phyloP scores from a whole-genome alignment of 2,113 vertebrate species.

The human region DNA sequence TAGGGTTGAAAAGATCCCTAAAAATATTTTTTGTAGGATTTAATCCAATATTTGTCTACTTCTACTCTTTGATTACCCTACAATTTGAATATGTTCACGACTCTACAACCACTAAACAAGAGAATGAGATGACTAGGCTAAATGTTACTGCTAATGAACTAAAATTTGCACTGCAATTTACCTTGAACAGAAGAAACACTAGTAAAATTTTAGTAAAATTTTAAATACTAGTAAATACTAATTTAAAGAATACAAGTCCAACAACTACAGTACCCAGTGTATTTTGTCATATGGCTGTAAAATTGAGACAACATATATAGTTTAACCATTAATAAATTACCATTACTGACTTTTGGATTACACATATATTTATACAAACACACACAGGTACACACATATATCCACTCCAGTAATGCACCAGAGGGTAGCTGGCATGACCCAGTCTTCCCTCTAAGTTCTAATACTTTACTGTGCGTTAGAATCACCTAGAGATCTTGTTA shows the following conservation, averaged over 20 bases:
- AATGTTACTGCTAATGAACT: conserved; percentile 31
- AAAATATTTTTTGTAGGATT: not conserved
- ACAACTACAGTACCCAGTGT: not conserved
- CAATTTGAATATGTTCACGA: conserved; percentile 31
- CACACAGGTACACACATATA: conserved; percentile 17
- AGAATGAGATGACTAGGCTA: conserved; percentile 14
- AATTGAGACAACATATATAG: conserved; percentile 11
- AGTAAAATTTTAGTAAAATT: not conserved
- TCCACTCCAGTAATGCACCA: not conserved
- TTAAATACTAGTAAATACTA: not conserved
- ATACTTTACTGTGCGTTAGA: not conserved
- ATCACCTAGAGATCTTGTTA: conserved; percentile 3
- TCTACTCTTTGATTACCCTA: conserved; percentile 48
- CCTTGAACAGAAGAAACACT: not conserved
- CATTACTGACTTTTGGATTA: not conserved
- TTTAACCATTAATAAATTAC: conserved; percentile 25
- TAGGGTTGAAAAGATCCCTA: not conserved
- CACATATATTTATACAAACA: not conserved
- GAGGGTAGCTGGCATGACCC: not conserved
- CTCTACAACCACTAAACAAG: conserved; percentile 29
- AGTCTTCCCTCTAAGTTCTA: conserved; percentile 10
- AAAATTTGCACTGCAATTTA: conserved; percentile 21
- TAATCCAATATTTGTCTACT: conserved; percentile 6
- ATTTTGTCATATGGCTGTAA: conserved; percentile 20
- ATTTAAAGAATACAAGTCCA: not conserved